phyloP scores from a whole-genome alignment of 2,888 invertebrate genomes.

The Pollenia amentaria region DNA sequence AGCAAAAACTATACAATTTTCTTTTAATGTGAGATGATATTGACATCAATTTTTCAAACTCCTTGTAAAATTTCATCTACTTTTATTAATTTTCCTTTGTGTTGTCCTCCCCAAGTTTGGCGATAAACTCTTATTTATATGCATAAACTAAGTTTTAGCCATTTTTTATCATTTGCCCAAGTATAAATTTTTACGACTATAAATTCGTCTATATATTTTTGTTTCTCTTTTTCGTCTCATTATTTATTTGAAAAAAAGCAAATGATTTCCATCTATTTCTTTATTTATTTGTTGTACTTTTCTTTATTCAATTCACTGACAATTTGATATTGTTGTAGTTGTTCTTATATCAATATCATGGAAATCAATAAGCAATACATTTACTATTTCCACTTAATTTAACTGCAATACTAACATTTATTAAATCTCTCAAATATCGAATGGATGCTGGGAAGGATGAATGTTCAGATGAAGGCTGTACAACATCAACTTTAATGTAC shows the following conservation, averaged over 20 bases:
- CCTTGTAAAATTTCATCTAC: conserved; percentile 2
- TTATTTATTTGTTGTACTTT: conserved; percentile 44
- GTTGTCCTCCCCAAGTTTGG: neutral
- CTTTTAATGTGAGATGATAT: no score
- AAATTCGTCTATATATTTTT: conserved; percentile 47
- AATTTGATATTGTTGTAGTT: conserved; percentile 11
- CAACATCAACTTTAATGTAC: conserved; percentile 27
- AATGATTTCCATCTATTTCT: conserved; percentile 63
- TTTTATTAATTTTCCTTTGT: neutral
- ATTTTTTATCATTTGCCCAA: conserved; percentile 55
- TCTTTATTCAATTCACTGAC: conserved; percentile 25
- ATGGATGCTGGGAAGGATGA: conserved; percentile 50
- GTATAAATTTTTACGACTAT: conserved; percentile 41
- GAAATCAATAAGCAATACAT: conserved; percentile 74
- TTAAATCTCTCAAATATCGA: conserved; percentile 68
- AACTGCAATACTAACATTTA: conserved; percentile 74
- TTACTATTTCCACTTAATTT: conserved; percentile 74
- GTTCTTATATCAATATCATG: conserved; percentile 65
- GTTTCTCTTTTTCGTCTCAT: conserved; percentile 52
- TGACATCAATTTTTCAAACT: neutral
- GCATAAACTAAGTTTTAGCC: conserved; percentile 53
- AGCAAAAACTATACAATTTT: no score
- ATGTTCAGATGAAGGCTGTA: conserved; percentile 14
- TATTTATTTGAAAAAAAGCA: conserved; percentile 52
- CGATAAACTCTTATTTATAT: conserved; percentile 53